Evolutionary conservation across 2,797 vertebrate genomes (phyloP), one percentile per base, ranked within the genome.

Genomic region (Sorex maritimensis): DNA sequence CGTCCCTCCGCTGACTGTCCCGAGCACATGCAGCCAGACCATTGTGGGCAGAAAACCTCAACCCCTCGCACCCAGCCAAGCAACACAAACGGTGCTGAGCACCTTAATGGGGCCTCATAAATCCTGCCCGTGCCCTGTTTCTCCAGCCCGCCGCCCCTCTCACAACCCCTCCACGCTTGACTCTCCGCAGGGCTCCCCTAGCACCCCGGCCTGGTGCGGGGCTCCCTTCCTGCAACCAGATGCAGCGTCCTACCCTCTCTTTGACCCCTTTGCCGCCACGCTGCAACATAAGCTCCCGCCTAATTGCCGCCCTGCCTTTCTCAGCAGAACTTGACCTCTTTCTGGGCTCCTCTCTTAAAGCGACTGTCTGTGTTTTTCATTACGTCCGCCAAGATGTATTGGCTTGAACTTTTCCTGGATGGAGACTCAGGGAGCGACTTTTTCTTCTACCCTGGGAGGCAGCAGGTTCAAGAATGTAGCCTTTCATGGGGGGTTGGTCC

Each of bases 301-400:
- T 97, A 96, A 97, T 96, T 93, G 96, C 92, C 65, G 86, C 92
- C 89, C 95, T 95, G 97, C 95, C 86, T 96, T 74, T 92, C 96
- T 97, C 96, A 95, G 93, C 95, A 96, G 95, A 96, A 96, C 95
- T 82, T 95, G 96, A 97, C 96, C 96, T 95, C 95, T 80, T 95
- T 95, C 95, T 90, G 91, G 86, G 96, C 91, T 91, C 81, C 72
- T 95, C 90, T 95, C 94, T 96, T 96, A 96, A 95, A 96, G 92
- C 72, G 91, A 95, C 97, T 97, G 94, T 92, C 96, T 95, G 86
- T 97, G 95, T 95, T 95, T 96, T 94, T 94, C 95, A 90, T 97
- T 95, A 95, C 49, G 89, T 89, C 92, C 93, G 93, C 86, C 91
- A 92, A 93, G 95, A 96, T 73, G 34, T 91, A 95, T 93, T 92